Evolutionary conservation across 2,797 vertebrate genomes (phyloP), one percentile per base, ranked within the genome.

Genomic region (Scolopax rusticola): DNA sequence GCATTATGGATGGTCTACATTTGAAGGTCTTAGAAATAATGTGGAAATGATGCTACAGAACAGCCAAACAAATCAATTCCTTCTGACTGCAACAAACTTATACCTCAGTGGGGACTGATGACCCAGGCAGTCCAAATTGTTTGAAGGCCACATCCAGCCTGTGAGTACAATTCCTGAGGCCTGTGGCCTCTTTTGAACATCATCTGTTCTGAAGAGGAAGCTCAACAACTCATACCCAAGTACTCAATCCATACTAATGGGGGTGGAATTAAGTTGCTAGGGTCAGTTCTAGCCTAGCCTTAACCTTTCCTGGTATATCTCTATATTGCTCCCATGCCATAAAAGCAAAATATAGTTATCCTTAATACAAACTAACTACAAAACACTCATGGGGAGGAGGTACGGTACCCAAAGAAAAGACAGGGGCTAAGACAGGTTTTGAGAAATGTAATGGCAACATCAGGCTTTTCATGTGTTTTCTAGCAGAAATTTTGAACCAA

Each of bases 191-290:
- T 89, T 65, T 24, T 11, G 24, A 65, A 61, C 48, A 73, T 14
- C 4, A 2, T 15, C 33, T 69, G 65, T 81, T 57, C 67, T 28
- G 30, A 67, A 27, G 11, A 76, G 36, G 17, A 84, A 67, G 24
- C 53, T 83, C 48, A 60, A 51, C 54, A 93, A 50, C 8, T 21
- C n/a, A 21, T 9, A 33, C 0, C 0, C 21, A 85, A 61, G 43
- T 11, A 80, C 43, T 15, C 11, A 54, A 28, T 2, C 6, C 13
- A 5, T 17, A 71, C 19, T 4, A 79, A 77, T 0, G 2, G 13
- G 27, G 40, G 15, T 10, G 19, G 19, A 90, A 57, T 30, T 59
- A 59, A 1, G 25, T 27, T 77, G 16, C 36, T 45, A 45, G 11
- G 3, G 27, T 60, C 19, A 11, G 23, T 32, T 80, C 43, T 76